A percentile compares a stretch with the other conserved stretches of the same genome.
Evolutionary conservation across 2,113 vertebrate species (phyloP).

Genomic region (Struthidea cinerea): DNA sequence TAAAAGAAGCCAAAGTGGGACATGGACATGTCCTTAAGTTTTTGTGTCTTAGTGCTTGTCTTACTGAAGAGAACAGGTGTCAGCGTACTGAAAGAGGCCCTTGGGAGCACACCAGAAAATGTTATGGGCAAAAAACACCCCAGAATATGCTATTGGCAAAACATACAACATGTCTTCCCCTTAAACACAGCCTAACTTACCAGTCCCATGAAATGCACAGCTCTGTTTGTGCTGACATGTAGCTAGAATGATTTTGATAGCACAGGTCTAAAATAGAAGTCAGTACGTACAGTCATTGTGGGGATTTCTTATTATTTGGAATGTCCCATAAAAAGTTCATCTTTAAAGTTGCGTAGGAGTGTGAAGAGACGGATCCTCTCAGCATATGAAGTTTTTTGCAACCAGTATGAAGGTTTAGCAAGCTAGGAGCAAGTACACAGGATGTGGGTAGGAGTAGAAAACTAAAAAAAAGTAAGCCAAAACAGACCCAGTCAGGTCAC

Average conservation of each 20-base stretch:
- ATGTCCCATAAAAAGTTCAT: neutral
- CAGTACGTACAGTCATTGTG: neutral
- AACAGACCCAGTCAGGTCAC: fast-evolving
- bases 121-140: neutral
- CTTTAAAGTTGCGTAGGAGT: neutral
- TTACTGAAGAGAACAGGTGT: neutral
- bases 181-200: neutral
- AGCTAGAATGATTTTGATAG: neutral
- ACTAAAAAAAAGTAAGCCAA: neutral
- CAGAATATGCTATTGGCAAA: neutral
- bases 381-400: neutral
- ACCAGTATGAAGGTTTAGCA: neutral
- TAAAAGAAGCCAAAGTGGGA: neutral
- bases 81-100: neutral
- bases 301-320: neutral
- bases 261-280: neutral
- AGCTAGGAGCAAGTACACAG: neutral
- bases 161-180: neutral
- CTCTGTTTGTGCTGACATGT: neutral
- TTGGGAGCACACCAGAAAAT: neutral
- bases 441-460: neutral
- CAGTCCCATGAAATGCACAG: neutral
- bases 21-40: fast-evolving
- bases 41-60: neutral
- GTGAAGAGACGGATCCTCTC: neutral